phyloP scores from a whole-genome alignment of 2,113 vertebrate genomes.

The Limanda limanda region DNA sequence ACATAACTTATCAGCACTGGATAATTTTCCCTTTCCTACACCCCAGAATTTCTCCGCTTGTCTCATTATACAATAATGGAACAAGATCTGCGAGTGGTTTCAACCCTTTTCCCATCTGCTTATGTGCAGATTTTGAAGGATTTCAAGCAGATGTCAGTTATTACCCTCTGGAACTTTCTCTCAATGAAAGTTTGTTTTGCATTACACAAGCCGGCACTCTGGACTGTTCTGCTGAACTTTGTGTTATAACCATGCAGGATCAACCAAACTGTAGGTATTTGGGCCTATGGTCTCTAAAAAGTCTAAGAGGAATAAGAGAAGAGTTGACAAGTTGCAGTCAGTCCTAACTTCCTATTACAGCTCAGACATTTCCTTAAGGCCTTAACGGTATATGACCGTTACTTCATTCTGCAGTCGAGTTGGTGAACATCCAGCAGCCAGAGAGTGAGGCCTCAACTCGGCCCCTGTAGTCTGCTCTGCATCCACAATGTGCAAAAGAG shows the following conservation, averaged over 20 bases:
- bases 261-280: slow-evolving; percentile 7
- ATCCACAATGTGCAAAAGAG: slow-evolving; percentile 20
- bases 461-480: slow-evolving; percentile 4
- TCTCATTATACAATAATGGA: slow-evolving; percentile 25
- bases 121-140: slow-evolving; percentile 45
- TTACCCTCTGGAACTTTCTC: slow-evolving; percentile 52
- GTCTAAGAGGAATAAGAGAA: not conserved
- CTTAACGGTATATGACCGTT: not conserved
- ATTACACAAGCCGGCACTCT: slow-evolving; percentile 21
- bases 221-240: slow-evolving; percentile 14
- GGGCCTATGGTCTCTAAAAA: not conserved
- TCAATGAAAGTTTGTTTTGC: slow-evolving; percentile 29
- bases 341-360: slow-evolving; percentile 25
- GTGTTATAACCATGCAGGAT: slow-evolving; percentile 13
- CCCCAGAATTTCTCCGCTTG: slow-evolving; percentile 17
- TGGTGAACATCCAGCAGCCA: slow-evolving; percentile 9
- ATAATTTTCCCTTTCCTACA: slow-evolving; percentile 27
- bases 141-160: slow-evolving; percentile 62
- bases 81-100: slow-evolving; percentile 27
- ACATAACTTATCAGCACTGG: slow-evolving; percentile 27
- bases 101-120: slow-evolving; percentile 43
- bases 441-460: slow-evolving; percentile 12
- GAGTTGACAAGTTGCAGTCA: not conserved
- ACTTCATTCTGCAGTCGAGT: slow-evolving; percentile 8
- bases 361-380: slow-evolving; percentile 17